phyloP scores from a whole-genome alignment of 2,888 invertebrate species.

The Strigamia transsilvanica region DNA sequence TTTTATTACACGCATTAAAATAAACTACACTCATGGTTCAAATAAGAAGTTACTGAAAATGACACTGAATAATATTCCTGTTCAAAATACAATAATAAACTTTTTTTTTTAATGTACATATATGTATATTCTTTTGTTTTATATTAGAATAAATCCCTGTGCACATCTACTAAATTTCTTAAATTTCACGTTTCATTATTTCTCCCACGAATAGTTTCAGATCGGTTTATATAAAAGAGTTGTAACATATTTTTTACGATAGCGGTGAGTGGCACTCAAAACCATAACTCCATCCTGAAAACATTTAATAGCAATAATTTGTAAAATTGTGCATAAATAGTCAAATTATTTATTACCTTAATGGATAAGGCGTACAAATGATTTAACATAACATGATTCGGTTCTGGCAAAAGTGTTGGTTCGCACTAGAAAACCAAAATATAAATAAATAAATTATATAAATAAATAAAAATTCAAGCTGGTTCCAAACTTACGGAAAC shows the following conservation, averaged over 20 bases:
- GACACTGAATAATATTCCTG: constrained; percentile 13
- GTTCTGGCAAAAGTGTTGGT: constrained; percentile 98
- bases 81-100: constrained; percentile 16
- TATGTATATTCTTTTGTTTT: neutral
- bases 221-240: constrained; percentile 98
- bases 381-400: constrained; percentile 99
- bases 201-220: constrained; percentile 58
- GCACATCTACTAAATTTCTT: neutral
- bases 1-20: constrained; percentile 15
- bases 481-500: constrained; percentile 76
- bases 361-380: constrained; percentile 99
- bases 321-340: neutral
- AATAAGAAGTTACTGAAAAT: constrained; percentile 15
- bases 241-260: constrained; percentile 99
- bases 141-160: constrained; percentile 24
- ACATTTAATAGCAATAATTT: neutral
- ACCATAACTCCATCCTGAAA: constrained; percentile 96
- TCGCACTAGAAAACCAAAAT: constrained; percentile 76
- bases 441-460: constrained; percentile 7
- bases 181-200: neutral
- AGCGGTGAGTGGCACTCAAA: constrained; percentile 96
- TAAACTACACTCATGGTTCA: constrained; percentile 24
- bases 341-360: constrained; percentile 68
- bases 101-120: constrained; percentile 6
- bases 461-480: neutral